Percentiles rank a stretch among this genome's conserved stretches.
Evolutionary conservation across 1,140 invertebrate genomes (phyloP).

Genomic region (Portunus trituberculatus): DNA sequence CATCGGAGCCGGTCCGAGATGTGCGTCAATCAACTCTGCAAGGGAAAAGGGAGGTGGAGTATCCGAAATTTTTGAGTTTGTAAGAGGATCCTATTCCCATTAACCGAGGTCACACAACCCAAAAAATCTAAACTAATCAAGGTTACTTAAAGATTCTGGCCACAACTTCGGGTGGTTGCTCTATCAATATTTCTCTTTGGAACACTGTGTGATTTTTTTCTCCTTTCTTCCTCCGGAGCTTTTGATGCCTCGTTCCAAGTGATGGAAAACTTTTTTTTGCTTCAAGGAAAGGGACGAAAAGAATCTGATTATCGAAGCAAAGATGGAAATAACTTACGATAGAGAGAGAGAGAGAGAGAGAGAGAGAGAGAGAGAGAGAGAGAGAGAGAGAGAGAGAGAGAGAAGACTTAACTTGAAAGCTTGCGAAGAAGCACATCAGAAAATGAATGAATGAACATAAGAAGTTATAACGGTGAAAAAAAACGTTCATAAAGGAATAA

Average conservation of each 20-base stretch:
- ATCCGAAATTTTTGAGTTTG: slow-evolving; percentile 39
- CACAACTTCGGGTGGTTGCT: slow-evolving; percentile 61
- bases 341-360: background rate
- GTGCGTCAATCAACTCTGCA: background rate
- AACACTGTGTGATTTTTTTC: slow-evolving; percentile 31
- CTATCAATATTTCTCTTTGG: slow-evolving; percentile 67
- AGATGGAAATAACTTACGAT: background rate
- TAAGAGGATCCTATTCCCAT: slow-evolving; percentile 37
- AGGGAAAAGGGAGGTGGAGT: background rate
- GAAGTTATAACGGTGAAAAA: too few species aligned
- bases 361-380: background rate
- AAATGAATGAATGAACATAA: background rate
- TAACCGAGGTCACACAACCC: slow-evolving; percentile 35
- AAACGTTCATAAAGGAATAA: too few species aligned
- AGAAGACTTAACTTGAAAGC: background rate
- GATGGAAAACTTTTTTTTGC: slow-evolving; percentile 8
- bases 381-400: background rate
- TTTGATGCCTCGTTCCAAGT: slow-evolving; percentile 42
- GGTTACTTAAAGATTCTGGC: slow-evolving; percentile 59
- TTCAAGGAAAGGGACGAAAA: slow-evolving; percentile 6
- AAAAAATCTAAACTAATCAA: slow-evolving; percentile 64
- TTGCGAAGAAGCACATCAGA: background rate
- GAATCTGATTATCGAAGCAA: slow-evolving; percentile 24
- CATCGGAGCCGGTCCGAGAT: background rate
- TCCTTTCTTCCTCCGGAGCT: slow-evolving; percentile 14